phyloP scores from a whole-genome alignment of 1,140 invertebrate genomes.

The Phenacoccus solenopsis region DNA sequence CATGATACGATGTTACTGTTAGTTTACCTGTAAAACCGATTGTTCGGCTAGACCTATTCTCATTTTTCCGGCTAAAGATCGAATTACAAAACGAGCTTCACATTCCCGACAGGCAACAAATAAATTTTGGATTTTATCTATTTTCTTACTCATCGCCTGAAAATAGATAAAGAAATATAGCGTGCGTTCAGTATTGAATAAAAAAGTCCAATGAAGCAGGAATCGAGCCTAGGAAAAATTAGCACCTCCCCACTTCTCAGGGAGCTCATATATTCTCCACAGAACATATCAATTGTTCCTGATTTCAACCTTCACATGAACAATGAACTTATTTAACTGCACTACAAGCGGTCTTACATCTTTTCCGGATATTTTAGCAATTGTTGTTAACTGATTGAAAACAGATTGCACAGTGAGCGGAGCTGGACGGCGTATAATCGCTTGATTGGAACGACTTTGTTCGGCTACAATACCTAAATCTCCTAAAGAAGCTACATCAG shows the following conservation, averaged over 20 bases:
- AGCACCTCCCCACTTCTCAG: no score
- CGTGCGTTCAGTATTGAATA: no score
- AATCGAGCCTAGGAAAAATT: no score
- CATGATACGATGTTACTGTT: no score
- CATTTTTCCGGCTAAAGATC: conserved; percentile 86
- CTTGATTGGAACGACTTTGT: conserved; percentile 73
- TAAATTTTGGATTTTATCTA: conserved; percentile 80
- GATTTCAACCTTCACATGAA: no score
- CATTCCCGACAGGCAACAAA: conserved; percentile 83
- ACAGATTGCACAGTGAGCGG: conserved; percentile 54
- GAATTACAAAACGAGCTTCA: conserved; percentile 85
- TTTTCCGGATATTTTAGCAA: conserved; percentile 75
- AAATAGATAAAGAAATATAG: conserved; percentile 24
- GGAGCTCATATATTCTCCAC: no score
- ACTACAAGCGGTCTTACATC: no score
- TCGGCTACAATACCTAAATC: conserved; percentile 92
- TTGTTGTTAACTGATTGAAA: conserved; percentile 77
- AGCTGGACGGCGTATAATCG: conserved; percentile 69
- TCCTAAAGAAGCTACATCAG: conserved; percentile 61
- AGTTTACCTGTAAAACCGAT: conserved; percentile 68
- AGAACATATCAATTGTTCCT: no score
- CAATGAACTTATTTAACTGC: no score
- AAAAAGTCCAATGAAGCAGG: no score
- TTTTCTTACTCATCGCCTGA: conserved; percentile 72
- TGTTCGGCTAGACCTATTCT: conserved; percentile 95